Conservation (phyloP, 35 echinoderm and acorn worm species). For the Lytechinus variegatus region DNA sequence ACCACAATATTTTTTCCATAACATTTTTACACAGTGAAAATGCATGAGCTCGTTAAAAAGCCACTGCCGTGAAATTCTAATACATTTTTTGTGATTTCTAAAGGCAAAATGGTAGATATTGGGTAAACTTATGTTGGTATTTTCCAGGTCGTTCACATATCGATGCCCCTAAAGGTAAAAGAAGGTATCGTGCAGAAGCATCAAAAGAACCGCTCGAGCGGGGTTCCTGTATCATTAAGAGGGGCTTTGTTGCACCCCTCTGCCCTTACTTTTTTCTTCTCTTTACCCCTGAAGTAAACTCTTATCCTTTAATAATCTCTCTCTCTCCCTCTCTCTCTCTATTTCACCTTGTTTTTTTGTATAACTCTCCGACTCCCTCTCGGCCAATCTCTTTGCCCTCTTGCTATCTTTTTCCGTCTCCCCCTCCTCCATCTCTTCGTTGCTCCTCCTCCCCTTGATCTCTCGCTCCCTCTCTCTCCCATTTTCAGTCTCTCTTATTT, state of each 20-base stretch:
- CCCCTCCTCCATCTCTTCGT: neutral
- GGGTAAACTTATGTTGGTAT: neutral
- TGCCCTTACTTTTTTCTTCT: neutral
- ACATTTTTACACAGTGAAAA: no score
- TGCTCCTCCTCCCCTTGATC: neutral
- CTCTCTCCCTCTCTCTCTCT: neutral
- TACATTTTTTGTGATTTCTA: neutral
- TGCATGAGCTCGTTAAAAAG: no score
- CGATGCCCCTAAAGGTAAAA: neutral
- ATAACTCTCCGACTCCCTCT: no score
- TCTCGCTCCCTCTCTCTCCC: no score
- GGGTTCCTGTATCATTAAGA: neutral
- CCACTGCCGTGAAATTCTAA: neutral
- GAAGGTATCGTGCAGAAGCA: neutral
- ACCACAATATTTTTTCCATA: no score
- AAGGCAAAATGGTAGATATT: neutral
- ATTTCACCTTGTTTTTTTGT: no score
- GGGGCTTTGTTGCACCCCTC: constrained; percentile 6
- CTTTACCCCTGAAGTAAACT: no score
- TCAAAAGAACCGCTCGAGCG: constrained; percentile 3
- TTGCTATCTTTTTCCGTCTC: neutral
- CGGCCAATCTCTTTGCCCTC: neutral
- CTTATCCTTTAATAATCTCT: neutral
- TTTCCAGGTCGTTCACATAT: neutral
- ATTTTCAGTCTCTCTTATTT: neutral